Evolutionary conservation across 2,113 vertebrate genomes (phyloP).

Genomic region (Gopherus flavomarginatus): DNA sequence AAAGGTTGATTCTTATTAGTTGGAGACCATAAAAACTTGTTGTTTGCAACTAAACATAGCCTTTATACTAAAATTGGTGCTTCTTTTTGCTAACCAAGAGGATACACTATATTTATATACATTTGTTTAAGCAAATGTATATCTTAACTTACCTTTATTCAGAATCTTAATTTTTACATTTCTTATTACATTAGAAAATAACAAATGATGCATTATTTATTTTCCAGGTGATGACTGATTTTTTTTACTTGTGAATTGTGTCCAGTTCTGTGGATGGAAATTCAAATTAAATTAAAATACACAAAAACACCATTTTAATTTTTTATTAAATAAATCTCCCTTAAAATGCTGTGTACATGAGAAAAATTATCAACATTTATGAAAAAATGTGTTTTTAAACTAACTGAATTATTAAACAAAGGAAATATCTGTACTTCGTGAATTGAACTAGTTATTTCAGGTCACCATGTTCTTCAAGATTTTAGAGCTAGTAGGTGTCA

Average conservation of each 20-base stretch:
- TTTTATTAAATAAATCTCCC: background rate
- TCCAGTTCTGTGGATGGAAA: background rate
- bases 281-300: background rate
- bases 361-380: background rate
- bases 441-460: background rate
- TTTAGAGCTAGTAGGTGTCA: background rate
- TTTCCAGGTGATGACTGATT: background rate
- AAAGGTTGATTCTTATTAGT: too few species aligned
- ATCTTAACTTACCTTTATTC: background rate
- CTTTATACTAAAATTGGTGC: background rate
- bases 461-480: background rate
- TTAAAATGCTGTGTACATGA: background rate
- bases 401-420: background rate
- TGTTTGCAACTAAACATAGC: background rate
- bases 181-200: background rate
- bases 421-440: background rate
- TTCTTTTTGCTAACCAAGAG: background rate
- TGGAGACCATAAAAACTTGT: too few species aligned
- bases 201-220: background rate
- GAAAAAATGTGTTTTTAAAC: background rate
- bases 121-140: background rate
- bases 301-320: background rate
- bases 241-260: background rate
- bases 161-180: background rate
- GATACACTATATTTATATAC: background rate